These are phyloP conservation scores for Diarsia mendica DNA, from an alignment of 2,888 invertebrate genomes.

Conservation along the genomic window DNA sequence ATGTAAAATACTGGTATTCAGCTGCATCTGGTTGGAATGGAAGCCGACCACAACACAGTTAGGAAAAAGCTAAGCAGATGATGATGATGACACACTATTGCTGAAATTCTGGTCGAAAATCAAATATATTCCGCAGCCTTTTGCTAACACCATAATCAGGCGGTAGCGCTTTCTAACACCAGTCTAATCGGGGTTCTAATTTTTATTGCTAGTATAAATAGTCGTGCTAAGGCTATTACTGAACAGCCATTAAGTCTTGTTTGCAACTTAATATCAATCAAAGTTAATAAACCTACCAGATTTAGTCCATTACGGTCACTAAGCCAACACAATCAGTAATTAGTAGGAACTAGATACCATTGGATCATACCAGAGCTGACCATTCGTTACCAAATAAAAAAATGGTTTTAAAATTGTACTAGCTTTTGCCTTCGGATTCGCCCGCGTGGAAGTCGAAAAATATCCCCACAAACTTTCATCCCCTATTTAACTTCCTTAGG, in stretches of 20 bases:
- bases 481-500: no score
- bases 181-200: constrained; percentile 1
- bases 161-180: constrained; percentile 5
- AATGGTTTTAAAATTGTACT: no score
- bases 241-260: constrained; percentile 40
- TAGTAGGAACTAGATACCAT: neutral
- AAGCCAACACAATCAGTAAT: constrained; percentile 37
- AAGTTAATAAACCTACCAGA: constrained; percentile 37
- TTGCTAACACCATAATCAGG: neutral
- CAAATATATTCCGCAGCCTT: neutral
- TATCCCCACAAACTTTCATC: no score
- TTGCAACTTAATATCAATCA: constrained; percentile 45
- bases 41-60: no score
- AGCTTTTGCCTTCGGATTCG: no score
- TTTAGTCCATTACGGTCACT: constrained; percentile 35
- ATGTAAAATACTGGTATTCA: no score
- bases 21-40: no score
- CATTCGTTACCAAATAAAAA: neutral
- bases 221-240: constrained; percentile 50
- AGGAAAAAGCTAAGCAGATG: no score
- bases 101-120: neutral
- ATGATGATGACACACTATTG: neutral
- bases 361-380: neutral
- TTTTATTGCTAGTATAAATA: constrained; percentile 15
- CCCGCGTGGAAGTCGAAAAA: no score